These are phyloP conservation scores for Leptobrachium ailaonicum DNA, from an alignment of 2,113 vertebrate genomes.

Conservation along the genomic window DNA sequence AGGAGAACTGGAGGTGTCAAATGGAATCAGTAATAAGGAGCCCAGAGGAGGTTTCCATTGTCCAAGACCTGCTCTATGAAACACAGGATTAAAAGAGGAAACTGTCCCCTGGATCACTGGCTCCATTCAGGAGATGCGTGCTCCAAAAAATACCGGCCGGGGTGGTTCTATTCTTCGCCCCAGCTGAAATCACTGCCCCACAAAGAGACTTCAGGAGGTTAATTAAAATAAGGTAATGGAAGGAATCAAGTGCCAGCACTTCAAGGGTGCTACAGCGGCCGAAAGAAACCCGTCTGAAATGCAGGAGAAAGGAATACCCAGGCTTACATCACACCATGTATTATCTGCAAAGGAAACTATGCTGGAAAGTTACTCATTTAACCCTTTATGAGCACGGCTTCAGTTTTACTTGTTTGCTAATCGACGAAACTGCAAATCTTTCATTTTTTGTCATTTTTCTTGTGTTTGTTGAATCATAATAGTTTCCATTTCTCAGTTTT, in stretches of 20 bases:
- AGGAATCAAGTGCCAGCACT: slow-evolving; percentile 52
- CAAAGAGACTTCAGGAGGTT: slow-evolving; percentile 58
- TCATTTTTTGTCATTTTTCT: too few species aligned
- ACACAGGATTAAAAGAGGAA: slow-evolving; percentile 59
- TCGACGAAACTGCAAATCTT: too few species aligned
- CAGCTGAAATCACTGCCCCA: slow-evolving; percentile 53
- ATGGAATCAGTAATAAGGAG: slow-evolving; percentile 50
- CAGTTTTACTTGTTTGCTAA: too few species aligned
- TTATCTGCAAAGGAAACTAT: too few species aligned
- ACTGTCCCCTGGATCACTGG: slow-evolving; percentile 50
- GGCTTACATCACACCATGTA: background rate
- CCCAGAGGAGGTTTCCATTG: slow-evolving; percentile 56
- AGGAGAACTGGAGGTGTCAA: slow-evolving; percentile 55
- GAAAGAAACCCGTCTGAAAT: slow-evolving; percentile 43
- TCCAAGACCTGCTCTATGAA: slow-evolving; percentile 52
- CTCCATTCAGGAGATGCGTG: slow-evolving; percentile 57
- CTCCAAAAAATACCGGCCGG: slow-evolving; percentile 58
- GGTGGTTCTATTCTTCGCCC: slow-evolving; percentile 52
- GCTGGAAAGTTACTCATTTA: too few species aligned
- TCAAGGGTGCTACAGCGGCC: slow-evolving; percentile 48
- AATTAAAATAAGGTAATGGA: slow-evolving; percentile 61
- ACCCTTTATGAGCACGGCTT: too few species aligned
- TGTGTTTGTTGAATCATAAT: too few species aligned
- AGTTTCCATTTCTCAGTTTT: too few species aligned
- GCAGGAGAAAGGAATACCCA: slow-evolving; percentile 1